Conservation (phyloP, 2,797 vertebrate species). For the Lacerta agilis region DNA sequence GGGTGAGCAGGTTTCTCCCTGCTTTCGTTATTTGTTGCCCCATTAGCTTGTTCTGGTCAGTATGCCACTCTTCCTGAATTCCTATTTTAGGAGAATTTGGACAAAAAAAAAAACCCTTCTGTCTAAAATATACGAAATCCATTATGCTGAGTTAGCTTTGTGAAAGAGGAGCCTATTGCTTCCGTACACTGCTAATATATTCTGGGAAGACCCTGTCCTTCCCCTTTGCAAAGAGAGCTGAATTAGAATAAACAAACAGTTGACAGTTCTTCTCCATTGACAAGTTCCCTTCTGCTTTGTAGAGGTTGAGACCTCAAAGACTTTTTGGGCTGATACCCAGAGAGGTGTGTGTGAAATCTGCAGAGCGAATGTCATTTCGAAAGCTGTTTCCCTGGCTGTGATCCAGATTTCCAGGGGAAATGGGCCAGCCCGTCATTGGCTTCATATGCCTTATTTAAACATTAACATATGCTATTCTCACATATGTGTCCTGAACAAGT, state of each 20-base stretch:
- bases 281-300: neutral
- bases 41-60: too few species aligned
- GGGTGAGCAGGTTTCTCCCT: too few species aligned
- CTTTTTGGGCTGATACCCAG: neutral
- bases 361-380: neutral
- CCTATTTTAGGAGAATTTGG: too few species aligned
- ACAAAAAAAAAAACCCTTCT: too few species aligned
- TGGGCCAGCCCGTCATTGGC: neutral
- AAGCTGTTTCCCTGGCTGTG: neutral
- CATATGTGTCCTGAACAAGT: neutral
- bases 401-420: neutral
- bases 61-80: too few species aligned
- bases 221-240: neutral
- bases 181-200: neutral
- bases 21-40: too few species aligned
- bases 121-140: too few species aligned
- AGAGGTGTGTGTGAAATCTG: neutral
- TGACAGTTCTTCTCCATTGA: neutral
- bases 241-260: neutral
- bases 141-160: neutral
- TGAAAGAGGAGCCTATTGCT: neutral
- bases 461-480: neutral
- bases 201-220: neutral
- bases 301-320: too few species aligned
- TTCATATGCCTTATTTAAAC: neutral